Evolutionary conservation across 2,888 invertebrate genomes (phyloP).

Genomic region (Mythimna impura): DNA sequence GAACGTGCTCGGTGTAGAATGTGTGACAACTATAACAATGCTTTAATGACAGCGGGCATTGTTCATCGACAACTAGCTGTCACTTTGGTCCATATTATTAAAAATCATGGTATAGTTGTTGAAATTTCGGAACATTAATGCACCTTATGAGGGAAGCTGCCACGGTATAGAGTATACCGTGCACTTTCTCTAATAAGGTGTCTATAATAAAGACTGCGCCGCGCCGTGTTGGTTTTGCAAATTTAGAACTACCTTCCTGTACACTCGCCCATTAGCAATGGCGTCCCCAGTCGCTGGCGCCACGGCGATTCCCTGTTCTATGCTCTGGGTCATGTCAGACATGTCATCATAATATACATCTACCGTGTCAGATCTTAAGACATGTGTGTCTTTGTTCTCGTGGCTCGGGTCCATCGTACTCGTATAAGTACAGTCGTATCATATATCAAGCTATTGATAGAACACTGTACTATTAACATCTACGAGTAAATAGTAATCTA

Average conservation of each 20-base stretch:
- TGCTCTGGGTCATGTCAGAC: background rate
- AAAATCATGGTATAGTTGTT: too few relatives aligned
- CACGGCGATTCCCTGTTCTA: background rate
- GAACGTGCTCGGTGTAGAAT: background rate
- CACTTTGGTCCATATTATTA: too few relatives aligned
- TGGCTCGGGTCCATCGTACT: conserved; percentile 1
- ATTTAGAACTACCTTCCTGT: background rate
- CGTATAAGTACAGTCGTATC: background rate
- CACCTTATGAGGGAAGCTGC: too few relatives aligned
- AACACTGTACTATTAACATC: background rate
- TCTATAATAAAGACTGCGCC: too few relatives aligned
- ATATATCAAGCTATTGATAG: conserved; percentile 24
- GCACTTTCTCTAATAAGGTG: too few relatives aligned
- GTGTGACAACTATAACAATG: background rate
- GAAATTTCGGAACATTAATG: too few relatives aligned
- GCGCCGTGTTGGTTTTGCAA: background rate
- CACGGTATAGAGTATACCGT: too few relatives aligned
- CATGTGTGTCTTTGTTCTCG: conserved; percentile 31
- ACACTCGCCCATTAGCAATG: background rate
- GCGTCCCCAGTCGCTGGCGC: background rate
- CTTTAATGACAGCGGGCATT: too few relatives aligned
- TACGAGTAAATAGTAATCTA: background rate
- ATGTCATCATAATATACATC: background rate
- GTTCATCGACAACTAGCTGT: too few relatives aligned
- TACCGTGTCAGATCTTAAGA: conserved; percentile 19